Conservation (phyloP, 2,113 vertebrate species). For the Pachypanchax playfairii region DNA sequence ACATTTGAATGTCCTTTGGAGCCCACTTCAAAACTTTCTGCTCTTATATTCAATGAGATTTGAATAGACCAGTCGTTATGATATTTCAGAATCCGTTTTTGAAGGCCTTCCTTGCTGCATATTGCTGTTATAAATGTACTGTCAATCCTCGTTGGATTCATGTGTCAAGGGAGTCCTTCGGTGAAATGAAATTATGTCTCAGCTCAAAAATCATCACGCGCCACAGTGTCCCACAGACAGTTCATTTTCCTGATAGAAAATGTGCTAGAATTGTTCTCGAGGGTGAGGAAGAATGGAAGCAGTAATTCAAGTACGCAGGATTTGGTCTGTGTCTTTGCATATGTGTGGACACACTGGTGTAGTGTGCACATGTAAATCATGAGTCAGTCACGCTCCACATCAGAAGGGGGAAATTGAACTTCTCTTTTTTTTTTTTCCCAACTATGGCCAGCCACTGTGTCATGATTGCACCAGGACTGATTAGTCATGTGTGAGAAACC, state of each 20-base stretch:
- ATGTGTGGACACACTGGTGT: constrained; percentile 35
- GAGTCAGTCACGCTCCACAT: constrained; percentile 56
- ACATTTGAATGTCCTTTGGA: constrained; percentile 49
- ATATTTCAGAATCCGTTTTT: constrained; percentile 59
- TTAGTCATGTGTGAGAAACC: constrained; percentile 60
- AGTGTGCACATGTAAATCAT: constrained; percentile 49
- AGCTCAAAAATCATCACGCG: constrained; percentile 51
- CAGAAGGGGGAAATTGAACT: constrained; percentile 40
- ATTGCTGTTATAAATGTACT: constrained; percentile 64
- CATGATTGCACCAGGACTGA: constrained; percentile 54
- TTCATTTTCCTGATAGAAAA: constrained; percentile 50
- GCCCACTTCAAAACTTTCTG: constrained; percentile 37
- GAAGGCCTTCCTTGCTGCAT: constrained; percentile 54
- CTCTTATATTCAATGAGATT: constrained; percentile 43
- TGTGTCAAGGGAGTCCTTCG: constrained; percentile 60
- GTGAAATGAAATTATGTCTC: constrained; percentile 70
- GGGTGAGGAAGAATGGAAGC: constrained; percentile 38
- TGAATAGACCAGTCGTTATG: constrained; percentile 35
- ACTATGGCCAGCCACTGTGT: constrained; percentile 31
- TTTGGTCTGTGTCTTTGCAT: constrained; percentile 5
- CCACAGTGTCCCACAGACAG: constrained; percentile 48
- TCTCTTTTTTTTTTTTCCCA: constrained; percentile 19
- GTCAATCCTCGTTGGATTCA: constrained; percentile 64
- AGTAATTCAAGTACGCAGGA: constrained; percentile 38
- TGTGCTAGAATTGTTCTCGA: constrained; percentile 51